Evolutionary conservation across 2,113 vertebrate species (phyloP).

Genomic region (Zosterops lateralis): DNA sequence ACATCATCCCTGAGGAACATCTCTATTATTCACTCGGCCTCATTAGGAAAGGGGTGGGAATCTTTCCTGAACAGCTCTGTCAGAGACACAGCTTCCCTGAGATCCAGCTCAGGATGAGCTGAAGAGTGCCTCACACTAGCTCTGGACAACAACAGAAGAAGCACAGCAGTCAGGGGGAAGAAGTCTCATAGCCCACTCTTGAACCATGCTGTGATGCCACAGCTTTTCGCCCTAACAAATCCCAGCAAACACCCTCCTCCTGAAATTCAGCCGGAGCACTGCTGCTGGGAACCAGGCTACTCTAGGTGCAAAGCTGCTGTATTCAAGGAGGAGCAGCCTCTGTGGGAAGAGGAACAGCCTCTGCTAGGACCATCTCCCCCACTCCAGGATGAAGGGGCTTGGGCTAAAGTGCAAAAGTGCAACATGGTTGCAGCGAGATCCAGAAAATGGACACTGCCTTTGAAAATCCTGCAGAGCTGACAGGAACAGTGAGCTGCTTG

Average conservation of each 20-base stretch:
- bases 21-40: background rate
- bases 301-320: background rate
- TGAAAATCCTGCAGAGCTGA: rapidly evolving
- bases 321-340: rapidly evolving
- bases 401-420: background rate
- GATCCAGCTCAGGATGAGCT: background rate
- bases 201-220: background rate
- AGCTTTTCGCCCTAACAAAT: background rate
- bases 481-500: background rate
- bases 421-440: rapidly evolving
- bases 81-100: background rate
- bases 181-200: background rate
- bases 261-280: rapidly evolving
- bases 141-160: background rate
- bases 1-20: constrained; percentile 6
- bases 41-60: constrained; percentile 28
- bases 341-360: background rate
- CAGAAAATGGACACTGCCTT: rapidly evolving
- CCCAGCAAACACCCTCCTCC: background rate
- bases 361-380: background rate
- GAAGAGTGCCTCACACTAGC: background rate
- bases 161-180: background rate
- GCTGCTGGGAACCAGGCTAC: rapidly evolving
- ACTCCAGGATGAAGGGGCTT: background rate
- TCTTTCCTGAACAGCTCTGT: background rate